Conservation (phyloP, 2,888 invertebrate species). For the Acrobasis repandana region DNA sequence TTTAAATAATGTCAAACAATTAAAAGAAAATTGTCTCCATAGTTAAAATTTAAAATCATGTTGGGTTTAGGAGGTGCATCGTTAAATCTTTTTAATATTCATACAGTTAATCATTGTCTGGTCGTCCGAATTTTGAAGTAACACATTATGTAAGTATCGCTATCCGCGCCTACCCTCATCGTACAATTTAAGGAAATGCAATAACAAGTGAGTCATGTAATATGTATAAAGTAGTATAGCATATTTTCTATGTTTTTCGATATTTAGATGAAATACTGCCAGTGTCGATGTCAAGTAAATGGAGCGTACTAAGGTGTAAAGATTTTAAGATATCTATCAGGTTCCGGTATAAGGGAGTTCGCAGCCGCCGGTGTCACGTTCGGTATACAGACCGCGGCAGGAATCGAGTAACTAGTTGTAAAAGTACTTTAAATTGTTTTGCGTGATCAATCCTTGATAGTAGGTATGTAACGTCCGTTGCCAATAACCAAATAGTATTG, state of each 20-base stretch:
- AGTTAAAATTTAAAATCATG: background rate
- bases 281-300: slow-evolving; percentile 55
- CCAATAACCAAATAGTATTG: slow-evolving; percentile 78
- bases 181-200: slow-evolving; percentile 70
- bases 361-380: slow-evolving; percentile 32
- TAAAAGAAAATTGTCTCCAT: background rate
- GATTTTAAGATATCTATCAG: slow-evolving; percentile 35
- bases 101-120: background rate
- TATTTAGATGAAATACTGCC: slow-evolving; percentile 77
- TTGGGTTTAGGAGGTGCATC: background rate
- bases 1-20: background rate
- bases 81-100: background rate
- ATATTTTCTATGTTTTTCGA: slow-evolving; percentile 78
- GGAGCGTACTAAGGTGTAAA: slow-evolving; percentile 41
- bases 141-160: slow-evolving; percentile 28
- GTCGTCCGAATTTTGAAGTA: slow-evolving; percentile 7
- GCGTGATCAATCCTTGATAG: slow-evolving; percentile 55
- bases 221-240: slow-evolving; percentile 74
- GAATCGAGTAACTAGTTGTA: slow-evolving; percentile 42
- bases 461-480: slow-evolving; percentile 64
- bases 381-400: slow-evolving; percentile 28
- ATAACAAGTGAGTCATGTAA: slow-evolving; percentile 75
- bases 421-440: slow-evolving; percentile 46
- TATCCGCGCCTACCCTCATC: slow-evolving; percentile 48
- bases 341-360: slow-evolving; percentile 32